Base-by-base conservation (phyloP, 2,113 vertebrate species). In the Protomyctophum bolini region DNA sequence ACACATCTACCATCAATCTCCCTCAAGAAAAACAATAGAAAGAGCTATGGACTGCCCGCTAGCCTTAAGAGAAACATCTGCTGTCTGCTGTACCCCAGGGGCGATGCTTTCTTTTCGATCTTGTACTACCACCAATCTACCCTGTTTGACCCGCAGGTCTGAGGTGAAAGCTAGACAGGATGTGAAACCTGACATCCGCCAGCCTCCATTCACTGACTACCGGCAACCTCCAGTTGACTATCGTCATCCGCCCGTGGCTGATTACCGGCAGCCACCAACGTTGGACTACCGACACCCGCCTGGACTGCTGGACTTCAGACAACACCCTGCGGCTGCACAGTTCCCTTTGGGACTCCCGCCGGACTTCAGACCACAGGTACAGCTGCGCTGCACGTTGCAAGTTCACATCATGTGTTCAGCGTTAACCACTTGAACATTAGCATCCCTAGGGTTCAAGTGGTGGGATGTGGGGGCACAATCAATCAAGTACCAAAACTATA, bases 151-250 rank as follows among this genome's bases (percentile, higher is more conserved):
- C 86, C 95, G 93, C 83, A 98, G 98, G 86, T 99, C 98, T 71
- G 98, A 99, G 94, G 98, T 99, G 8, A 99, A 99, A 94, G 98
- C 98, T 66, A 95, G 98, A 74, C 98, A 99, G 90, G 98, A 99
- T 51, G 98, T 99, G 86, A 99, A 98, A 86, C 98, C 98, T 9
- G 98, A 99, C 72, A 97, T 97, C 87, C 94, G 96, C 79, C 98
- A 98, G 69, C 95, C 97, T 82, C 95, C 97, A 0, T 99, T 96
- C 83, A 97, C 97, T 6, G 98, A 99, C 92, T 94, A 94, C 91
- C 92, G 97, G 82, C 97, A 99, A 80, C 97, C 98, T 15, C 98
- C 98, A 0, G 92, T 99, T 75, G 98, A 99, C 89, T 99, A 98
- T 89, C 92, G 97, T 66, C 98, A 99, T 47, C 97, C 97, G 0